Base-by-base conservation (phyloP, 2,888 invertebrate species). In the Keiferia lycopersicella region DNA sequence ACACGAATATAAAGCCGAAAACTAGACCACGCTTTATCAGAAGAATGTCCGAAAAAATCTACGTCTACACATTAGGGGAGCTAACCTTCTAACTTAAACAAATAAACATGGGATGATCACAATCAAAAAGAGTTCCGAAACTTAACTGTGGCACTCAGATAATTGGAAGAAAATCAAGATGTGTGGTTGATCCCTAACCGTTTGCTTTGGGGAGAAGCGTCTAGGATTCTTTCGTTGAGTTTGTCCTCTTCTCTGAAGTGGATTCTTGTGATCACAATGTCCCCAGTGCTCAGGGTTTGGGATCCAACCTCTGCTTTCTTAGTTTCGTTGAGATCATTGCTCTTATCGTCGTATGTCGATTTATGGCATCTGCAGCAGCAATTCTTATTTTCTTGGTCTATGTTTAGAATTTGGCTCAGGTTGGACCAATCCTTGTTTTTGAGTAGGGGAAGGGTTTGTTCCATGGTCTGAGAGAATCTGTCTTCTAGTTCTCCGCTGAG, bases 201-300 rank as follows among this genome's bases (percentile, higher is more conserved):
- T 75, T 91, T 92, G 77, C 82, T 86, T 63, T 79, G 70, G 10
- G 92, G 89, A 12, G 88, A 81, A n/a, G 91, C 92, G 68, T 92
- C 92, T 0, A 92, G 77, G 65, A 87, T 83, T 70, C 90, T 84
- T 71, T 92, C 92, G 59, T 89, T 87, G 0, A 77, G 70, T 69
- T 92, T 92, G 66, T 92, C 92, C 70, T 92, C 92, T 69, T 92
- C 92, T 58, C 91, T 81, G 79, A 92, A 92, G 73, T 92, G 92
- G 77, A 97, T 96, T 86, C 96, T 95, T 56, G 97, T 97, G 76
- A 98, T 97, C 63, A 97, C 97, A 78, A 98, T 96, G 82, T 98
- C 98, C 61, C 98, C 98, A 18, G 98, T 98, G 81, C 97, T 97
- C 58, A 97, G 92, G 1, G 98, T 98, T 87, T 98, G 98, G 65